These are phyloP conservation scores for Hypomecis atomaria DNA, from an alignment of 2,888 invertebrate species.

Conservation along the genomic window DNA sequence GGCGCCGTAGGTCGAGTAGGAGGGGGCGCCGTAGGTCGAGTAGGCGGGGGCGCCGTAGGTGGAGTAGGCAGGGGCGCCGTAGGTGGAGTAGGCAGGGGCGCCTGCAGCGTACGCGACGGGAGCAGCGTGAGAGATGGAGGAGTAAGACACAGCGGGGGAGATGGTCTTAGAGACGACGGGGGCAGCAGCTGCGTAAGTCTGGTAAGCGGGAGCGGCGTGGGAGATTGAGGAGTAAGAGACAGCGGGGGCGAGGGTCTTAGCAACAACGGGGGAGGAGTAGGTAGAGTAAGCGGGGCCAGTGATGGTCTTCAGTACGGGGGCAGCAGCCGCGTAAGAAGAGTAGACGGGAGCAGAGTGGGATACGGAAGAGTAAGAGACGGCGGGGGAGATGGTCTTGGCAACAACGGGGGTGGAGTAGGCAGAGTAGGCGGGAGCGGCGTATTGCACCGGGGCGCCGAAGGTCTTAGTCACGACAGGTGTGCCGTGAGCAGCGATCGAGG, in stretches of 20 bases:
- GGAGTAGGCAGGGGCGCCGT: constrained; percentile 51
- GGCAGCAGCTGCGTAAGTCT: constrained; percentile 57
- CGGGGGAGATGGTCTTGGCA: constrained; percentile 60
- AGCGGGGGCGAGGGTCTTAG: constrained; percentile 61
- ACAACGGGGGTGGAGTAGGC: constrained; percentile 67
- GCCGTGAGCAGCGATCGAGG: constrained; percentile 32
- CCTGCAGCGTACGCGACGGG: constrained; percentile 62
- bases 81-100: constrained; percentile 43
- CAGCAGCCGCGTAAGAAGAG: constrained; percentile 55
- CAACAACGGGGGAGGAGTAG: constrained; percentile 64
- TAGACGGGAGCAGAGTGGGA: constrained; percentile 58
- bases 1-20: constrained; percentile 68
- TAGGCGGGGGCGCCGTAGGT: constrained; percentile 64
- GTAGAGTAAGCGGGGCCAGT: constrained; percentile 59
- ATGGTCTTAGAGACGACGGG: constrained; percentile 61
- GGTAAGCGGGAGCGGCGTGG: constrained; percentile 51
- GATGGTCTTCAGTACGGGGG: constrained; percentile 59
- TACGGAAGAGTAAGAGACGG: constrained; percentile 63
- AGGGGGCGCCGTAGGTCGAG: constrained; percentile 57
- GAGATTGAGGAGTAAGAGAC: constrained; percentile 67
- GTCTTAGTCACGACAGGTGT: constrained; percentile 56
- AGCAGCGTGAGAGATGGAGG: constrained; percentile 65
- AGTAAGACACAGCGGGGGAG: constrained; percentile 63
- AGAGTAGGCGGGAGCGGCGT: constrained; percentile 49
- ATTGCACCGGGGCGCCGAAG: constrained; percentile 49